Evolutionary conservation across 2,797 vertebrate species (phyloP), one percentile per base, ranked within the genome.

Genomic region (Bryconaethiops microstoma): DNA sequence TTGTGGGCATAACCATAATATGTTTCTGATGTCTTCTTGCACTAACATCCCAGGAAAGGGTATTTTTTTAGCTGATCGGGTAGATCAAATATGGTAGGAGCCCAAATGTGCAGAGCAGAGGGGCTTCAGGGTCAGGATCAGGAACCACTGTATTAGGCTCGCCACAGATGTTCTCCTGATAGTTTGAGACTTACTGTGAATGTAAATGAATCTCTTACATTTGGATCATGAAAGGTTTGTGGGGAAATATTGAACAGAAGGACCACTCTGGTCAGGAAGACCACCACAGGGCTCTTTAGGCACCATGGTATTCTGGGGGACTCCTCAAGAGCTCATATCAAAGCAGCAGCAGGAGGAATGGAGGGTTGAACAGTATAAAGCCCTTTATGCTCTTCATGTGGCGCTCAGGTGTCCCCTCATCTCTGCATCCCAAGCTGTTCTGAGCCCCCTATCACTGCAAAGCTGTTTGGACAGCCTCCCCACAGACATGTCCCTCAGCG

Each of bases 401-500:
- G 19, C 29, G 40, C 64, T 57, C 13, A 52, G 50, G 17, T 19
- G 23, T 50, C 52, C 74, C 64, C 25, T 67, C 55, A 70, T 70
- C 42, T 16, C 68, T 67, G n/a, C 42, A 62, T 48, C n/a, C 25
- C 52, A 40, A 75, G 59, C 68, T 35, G 60, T 59, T 57, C 48
- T 35, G 60, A 77, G 59, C 45, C 21, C 19, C 63, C 35, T 59
- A n/a, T 79, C 17, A 42, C 29, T 67, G 63, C 29, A 75, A 35
- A 79, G 25, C n/a, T 29, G 70, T 77, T 82, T 71, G 59, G 74
- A 77, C 59, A 21, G 55, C 59, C 65, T 82, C 55, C 69, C 59
- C 23, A 63, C 54, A 82, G 69, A 76, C 70, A 79, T 55, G 50
- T 75, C 62, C 77, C 80, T 77, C 60, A 67, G 70, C 64, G 67